A percentile compares a stretch with the other conserved stretches of the same genome.
Conservation (phyloP, 2,888 invertebrate genomes). For the Nephrocerus scutellatus region DNA sequence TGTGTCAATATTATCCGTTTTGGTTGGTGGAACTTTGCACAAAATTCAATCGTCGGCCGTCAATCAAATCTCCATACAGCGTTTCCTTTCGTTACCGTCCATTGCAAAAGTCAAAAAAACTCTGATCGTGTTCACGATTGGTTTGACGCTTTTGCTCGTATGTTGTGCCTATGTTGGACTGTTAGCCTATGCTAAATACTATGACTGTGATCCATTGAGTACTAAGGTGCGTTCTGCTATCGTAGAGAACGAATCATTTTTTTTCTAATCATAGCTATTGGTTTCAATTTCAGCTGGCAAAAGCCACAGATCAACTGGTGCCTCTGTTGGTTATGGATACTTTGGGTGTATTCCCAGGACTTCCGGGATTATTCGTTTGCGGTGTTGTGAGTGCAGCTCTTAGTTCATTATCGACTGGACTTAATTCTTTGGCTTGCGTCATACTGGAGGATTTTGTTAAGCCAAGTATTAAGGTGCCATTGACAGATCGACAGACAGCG, state of each 20-base stretch:
- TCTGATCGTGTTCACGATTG: constrained; percentile 58
- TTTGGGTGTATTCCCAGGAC: constrained; percentile 66
- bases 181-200: constrained; percentile 65
- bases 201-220: constrained; percentile 71
- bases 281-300: constrained; percentile 53
- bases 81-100: constrained; percentile 69
- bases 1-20: constrained; percentile 68
- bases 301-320: constrained; percentile 71
- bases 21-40: constrained; percentile 68
- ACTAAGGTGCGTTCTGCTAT: constrained; percentile 66
- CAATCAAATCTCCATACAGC: constrained; percentile 80
- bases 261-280: background rate
- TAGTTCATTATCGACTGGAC: constrained; percentile 71
- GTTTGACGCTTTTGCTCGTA: constrained; percentile 55
- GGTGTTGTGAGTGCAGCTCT: constrained; percentile 87
- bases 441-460: constrained; percentile 72
- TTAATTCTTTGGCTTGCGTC: constrained; percentile 75
- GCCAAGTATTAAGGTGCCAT: constrained; percentile 54
- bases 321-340: constrained; percentile 84
- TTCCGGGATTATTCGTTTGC: constrained; percentile 82
- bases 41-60: constrained; percentile 70
- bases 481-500: constrained; percentile 51
- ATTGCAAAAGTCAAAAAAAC: constrained; percentile 61
- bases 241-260: constrained; percentile 2
- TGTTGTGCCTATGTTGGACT: constrained; percentile 67